These are phyloP conservation scores for Drosophila kambysellisi DNA, from an alignment of 2,888 invertebrate genomes.

Conservation along the genomic window DNA sequence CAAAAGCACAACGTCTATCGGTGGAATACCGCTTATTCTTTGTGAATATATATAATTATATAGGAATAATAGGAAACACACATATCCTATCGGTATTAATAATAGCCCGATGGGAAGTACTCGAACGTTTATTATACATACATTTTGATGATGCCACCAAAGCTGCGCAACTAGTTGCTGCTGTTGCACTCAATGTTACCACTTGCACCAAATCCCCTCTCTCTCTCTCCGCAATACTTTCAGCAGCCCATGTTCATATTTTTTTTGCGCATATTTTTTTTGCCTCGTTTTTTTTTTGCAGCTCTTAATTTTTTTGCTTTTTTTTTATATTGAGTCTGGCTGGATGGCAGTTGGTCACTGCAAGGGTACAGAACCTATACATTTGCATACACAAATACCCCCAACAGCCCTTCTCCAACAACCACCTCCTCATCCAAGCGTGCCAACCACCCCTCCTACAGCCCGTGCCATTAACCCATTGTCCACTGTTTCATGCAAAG, in stretches of 20 bases:
- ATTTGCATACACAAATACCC: not conserved
- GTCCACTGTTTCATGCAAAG: constrained; percentile 41
- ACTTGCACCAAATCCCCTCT: not conserved
- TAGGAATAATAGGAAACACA: not conserved
- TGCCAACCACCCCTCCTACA: not conserved
- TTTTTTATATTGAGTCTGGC: not conserved
- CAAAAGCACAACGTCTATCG: not conserved
- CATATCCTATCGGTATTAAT: not conserved
- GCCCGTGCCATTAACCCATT: constrained; percentile 49
- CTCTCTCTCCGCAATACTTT: not conserved
- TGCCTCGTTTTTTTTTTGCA: not conserved
- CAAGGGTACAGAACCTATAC: not conserved
- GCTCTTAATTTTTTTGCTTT: not conserved
- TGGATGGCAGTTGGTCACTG: not conserved
- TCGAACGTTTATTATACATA: not conserved
- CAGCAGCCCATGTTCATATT: not conserved
- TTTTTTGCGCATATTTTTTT: not conserved
- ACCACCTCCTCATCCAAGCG: not conserved
- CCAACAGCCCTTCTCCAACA: not conserved
- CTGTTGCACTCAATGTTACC: not conserved
- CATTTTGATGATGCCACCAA: not conserved
- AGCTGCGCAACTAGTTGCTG: constrained; percentile 1
- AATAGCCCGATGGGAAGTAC: not conserved
- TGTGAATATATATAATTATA: not conserved
- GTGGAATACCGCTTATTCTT: not conserved